Conservation (phyloP, 1,140 invertebrate genomes). For the Riptortus pedestris region DNA sequence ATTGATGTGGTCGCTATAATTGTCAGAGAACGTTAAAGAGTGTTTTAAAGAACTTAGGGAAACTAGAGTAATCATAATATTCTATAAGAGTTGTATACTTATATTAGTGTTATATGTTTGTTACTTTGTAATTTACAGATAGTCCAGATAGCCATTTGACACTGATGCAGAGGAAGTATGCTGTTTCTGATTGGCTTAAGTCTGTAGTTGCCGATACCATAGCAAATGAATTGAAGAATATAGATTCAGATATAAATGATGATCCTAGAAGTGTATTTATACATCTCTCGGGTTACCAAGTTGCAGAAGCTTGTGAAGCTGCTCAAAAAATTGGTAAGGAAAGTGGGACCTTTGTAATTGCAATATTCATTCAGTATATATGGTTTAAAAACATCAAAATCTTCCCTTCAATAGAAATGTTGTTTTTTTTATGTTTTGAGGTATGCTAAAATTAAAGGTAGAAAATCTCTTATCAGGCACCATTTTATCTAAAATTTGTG, state of each 20-base stretch:
- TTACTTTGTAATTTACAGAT: slow-evolving; percentile 15
- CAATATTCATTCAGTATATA: not conserved
- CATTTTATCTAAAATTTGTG: no score
- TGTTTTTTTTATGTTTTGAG: no score
- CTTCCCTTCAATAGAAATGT: no score
- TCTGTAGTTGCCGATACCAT: slow-evolving; percentile 34
- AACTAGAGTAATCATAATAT: no score
- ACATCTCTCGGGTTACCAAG: slow-evolving; percentile 37
- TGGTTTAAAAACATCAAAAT: no score
- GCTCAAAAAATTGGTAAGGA: slow-evolving; percentile 36
- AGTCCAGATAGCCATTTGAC: slow-evolving; percentile 22
- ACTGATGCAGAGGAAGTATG: slow-evolving; percentile 46
- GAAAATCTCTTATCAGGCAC: no score
- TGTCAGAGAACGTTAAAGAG: no score
- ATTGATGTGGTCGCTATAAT: no score
- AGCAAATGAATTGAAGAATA: slow-evolving; percentile 34
- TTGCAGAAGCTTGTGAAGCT: slow-evolving; percentile 40
- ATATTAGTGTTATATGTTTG: not conserved
- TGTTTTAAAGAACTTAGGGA: no score
- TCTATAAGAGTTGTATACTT: no score
- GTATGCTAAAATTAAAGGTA: no score
- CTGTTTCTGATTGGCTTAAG: slow-evolving; percentile 51
- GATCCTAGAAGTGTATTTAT: slow-evolving; percentile 29
- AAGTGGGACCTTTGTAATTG: no score
- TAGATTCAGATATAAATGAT: slow-evolving; percentile 32